Evolutionary conservation across 2,888 invertebrate genomes (phyloP), one percentile per base, ranked within the genome.

Genomic region (Agrochola circellaris): DNA sequence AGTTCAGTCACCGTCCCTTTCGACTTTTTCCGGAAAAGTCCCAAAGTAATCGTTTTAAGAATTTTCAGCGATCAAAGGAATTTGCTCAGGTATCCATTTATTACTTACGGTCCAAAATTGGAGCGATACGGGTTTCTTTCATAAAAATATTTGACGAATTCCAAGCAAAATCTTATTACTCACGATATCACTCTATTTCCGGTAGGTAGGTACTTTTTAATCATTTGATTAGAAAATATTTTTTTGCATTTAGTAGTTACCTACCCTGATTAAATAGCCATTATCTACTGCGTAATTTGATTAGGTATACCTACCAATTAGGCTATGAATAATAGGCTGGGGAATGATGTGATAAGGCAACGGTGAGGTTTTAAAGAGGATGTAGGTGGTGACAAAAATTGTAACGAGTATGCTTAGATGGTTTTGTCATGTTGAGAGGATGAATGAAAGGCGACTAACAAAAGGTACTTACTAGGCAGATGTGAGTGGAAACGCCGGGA

Each of bases 41-140:
- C 20, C 45, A 60, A 48, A 60, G 42, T 62, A 77, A 81, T 67
- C 15, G 15, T 66, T 82, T 66, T 51, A 42, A n/a, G 34, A 83
- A 70, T 62, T 51, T 17, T 58, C 42, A 23, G n/a, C 3, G 45
- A 56, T 38, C 54, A 66, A 70, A 77, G 34, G 38, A 23, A 82
- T 80, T 45, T 17, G 48, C 62, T 72, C 45, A 58, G 54, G 62
- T 34, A 51, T 61, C 61, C 56, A 30, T 69, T 69, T 77, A 61
- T 56, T 75, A 68, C 42, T 54, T 45, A 30, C n/a, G 38, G 26
- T 11, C 45, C 5, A 61, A 60, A 70, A 77, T 45, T 68, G 56
- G 23, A 42, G 48, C 5, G 15, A 23, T 23, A 30, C 34, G 26
- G 38, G 15, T n/a, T 67, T 38, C 48, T 60, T 69, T 78, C 23